Percentiles rank a stretch among this genome's conserved stretches.
Evolutionary conservation across 92 coral and sea anemone genomes (phyloP).

Genomic region (Bergia sp.): DNA sequence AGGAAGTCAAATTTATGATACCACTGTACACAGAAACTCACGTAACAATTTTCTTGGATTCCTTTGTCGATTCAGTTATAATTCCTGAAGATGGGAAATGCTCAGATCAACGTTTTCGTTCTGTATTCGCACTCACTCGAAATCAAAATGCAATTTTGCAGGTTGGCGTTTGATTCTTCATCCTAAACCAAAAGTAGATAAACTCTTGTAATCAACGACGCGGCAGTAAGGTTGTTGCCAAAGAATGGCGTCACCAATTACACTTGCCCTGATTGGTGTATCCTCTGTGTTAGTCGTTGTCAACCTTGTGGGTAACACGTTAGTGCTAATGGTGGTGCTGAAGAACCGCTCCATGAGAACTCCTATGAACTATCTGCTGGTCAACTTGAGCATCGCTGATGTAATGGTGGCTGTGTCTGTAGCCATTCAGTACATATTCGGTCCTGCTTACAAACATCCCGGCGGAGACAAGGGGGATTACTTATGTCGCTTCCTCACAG

Average conservation of each 20-base stretch:
- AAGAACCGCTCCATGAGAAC: conserved; percentile 60
- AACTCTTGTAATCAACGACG: not conserved
- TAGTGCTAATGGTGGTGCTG: conserved; percentile 60
- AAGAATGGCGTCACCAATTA: not conserved
- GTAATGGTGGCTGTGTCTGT: conserved; percentile 61
- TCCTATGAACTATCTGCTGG: conserved; percentile 67
- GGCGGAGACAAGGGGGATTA: conserved; percentile 23
- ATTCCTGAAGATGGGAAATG: too few relatives aligned
- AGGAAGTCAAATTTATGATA: too few relatives aligned
- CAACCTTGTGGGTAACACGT: conserved; percentile 61
- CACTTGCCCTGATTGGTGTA: conserved; percentile 18
- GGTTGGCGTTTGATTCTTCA: conserved; percentile 40
- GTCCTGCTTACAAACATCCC: conserved; percentile 33
- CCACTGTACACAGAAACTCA: too few relatives aligned
- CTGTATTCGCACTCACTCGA: conserved; percentile 9
- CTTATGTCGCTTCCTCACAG: conserved; percentile 32
- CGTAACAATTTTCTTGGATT: too few relatives aligned
- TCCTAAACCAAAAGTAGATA: conserved; percentile 7
- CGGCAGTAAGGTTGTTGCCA: not conserved
- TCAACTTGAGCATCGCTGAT: conserved; percentile 68
- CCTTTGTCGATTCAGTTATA: too few relatives aligned
- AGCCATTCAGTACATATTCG: conserved; percentile 26
- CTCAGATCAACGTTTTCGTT: not conserved
- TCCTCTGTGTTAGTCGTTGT: conserved; percentile 39
- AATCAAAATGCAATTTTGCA: conserved; percentile 20